Evolutionary conservation across 2,797 vertebrate species (phyloP).

Genomic region (Orestias chungarensis): DNA sequence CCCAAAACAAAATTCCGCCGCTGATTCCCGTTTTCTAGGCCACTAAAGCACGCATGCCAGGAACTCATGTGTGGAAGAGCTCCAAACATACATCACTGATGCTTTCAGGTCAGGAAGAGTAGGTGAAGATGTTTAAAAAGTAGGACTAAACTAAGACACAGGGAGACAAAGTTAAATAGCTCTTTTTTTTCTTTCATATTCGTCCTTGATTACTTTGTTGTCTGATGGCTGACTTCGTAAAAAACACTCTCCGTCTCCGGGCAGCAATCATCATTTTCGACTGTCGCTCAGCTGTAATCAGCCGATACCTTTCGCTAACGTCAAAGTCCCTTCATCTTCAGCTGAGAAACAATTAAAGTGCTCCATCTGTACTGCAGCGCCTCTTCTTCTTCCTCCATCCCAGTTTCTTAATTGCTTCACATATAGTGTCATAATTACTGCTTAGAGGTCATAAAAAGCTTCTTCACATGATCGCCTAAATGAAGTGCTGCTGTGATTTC

Average conservation of each 20-base stretch:
- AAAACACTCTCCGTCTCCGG: slow-evolving; percentile 27
- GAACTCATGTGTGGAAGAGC: slow-evolving; percentile 45
- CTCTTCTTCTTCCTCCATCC: slow-evolving; percentile 5
- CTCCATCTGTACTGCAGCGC: slow-evolving; percentile 42
- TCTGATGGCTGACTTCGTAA: slow-evolving; percentile 41
- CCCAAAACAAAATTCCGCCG: slow-evolving; percentile 34
- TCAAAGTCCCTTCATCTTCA: slow-evolving; percentile 36
- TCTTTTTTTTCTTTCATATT: slow-evolving; percentile 33
- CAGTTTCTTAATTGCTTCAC: slow-evolving; percentile 44
- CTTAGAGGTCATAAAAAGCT: slow-evolving; percentile 35
- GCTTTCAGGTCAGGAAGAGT: slow-evolving; percentile 64
- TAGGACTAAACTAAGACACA: slow-evolving; percentile 59
- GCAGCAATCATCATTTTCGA: slow-evolving; percentile 45
- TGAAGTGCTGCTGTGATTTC: slow-evolving; percentile 29
- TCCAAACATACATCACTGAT: slow-evolving; percentile 58
- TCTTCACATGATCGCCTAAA: slow-evolving; percentile 29
- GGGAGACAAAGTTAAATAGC: slow-evolving; percentile 56
- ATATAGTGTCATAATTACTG: slow-evolving; percentile 55
- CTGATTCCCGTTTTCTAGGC: slow-evolving; percentile 41
- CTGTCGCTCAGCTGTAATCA: slow-evolving; percentile 59
- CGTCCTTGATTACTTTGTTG: slow-evolving; percentile 62
- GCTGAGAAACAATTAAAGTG: slow-evolving; percentile 49
- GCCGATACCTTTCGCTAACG: slow-evolving; percentile 35
- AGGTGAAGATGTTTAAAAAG: slow-evolving; percentile 55
- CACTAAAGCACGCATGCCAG: slow-evolving; percentile 24